phyloP scores from a whole-genome alignment of 2,888 invertebrate species.

The Lasioglossum oenotherae region DNA sequence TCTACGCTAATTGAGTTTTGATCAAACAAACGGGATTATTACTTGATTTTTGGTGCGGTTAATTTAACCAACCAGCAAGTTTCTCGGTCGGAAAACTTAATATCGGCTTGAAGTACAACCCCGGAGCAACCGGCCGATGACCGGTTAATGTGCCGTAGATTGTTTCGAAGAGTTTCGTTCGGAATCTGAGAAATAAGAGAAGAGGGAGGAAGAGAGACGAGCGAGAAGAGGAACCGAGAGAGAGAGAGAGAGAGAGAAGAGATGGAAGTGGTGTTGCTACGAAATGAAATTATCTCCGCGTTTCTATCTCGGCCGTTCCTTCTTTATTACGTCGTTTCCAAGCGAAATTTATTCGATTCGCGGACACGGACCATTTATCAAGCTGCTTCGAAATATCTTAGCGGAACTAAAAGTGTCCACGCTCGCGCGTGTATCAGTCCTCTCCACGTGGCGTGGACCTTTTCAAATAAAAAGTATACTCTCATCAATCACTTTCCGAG shows the following conservation, averaged over 20 bases:
- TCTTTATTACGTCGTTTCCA: constrained; percentile 59
- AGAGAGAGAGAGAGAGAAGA: background rate
- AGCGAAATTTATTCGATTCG: constrained; percentile 65
- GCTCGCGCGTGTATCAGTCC: constrained; percentile 41
- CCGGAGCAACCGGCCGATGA: constrained; percentile 17
- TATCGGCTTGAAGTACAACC: constrained; percentile 25
- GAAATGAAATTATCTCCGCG: constrained; percentile 61
- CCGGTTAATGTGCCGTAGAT: constrained; percentile 48
- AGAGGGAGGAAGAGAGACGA: background rate
- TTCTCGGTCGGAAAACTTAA: constrained; percentile 48
- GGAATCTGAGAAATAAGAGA: constrained; percentile 22
- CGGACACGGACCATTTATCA: constrained; percentile 69
- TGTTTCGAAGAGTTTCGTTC: constrained; percentile 44
- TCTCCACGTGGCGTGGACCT: constrained; percentile 22
- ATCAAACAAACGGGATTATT: constrained; percentile 28
- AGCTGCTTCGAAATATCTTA: constrained; percentile 67
- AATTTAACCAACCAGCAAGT: constrained; percentile 34
- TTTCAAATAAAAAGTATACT: constrained; percentile 59
- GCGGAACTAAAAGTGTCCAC: constrained; percentile 58
- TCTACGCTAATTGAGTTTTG: constrained; percentile 11
- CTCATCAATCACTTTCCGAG: constrained; percentile 63
- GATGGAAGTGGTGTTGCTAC: constrained; percentile 15
- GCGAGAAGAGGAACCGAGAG: background rate
- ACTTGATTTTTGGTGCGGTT: constrained; percentile 17
- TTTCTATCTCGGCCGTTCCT: constrained; percentile 36